A percentile compares a stretch with the other conserved stretches of the same genome.
These are phyloP conservation scores for Onychostoma macrolepis DNA, from an alignment of 2,113 vertebrate genomes.

Conservation along the genomic window DNA sequence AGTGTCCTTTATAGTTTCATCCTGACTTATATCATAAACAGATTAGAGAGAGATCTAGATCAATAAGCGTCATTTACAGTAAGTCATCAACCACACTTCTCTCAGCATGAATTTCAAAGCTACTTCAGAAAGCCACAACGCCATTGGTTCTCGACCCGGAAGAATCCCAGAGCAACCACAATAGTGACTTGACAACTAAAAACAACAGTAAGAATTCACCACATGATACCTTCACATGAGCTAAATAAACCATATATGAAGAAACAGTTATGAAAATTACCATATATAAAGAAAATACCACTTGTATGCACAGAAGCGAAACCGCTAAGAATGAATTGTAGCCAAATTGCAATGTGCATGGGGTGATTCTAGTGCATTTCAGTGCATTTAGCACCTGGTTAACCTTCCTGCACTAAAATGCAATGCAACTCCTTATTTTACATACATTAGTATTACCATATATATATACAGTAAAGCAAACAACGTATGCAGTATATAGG, in stretches of 20 bases:
- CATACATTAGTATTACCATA: not conserved
- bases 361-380: no score
- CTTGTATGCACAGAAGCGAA: not conserved
- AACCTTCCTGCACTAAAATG: not conserved
- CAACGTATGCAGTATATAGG: no score
- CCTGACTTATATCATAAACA: constrained; percentile 37
- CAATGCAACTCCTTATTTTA: no score
- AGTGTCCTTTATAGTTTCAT: constrained; percentile 34
- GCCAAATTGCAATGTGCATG: not conserved
- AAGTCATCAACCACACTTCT: constrained; percentile 53
- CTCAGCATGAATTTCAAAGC: constrained; percentile 54
- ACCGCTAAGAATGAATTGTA: not conserved
- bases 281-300: not conserved
- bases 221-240: not conserved
- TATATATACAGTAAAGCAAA: no score
- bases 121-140: constrained; percentile 45
- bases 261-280: not conserved
- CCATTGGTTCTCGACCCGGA: constrained; percentile 42
- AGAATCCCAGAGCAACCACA: constrained; percentile 46
- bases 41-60: constrained; percentile 30
- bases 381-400: no score
- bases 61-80: constrained; percentile 53
- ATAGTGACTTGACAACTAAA: constrained; percentile 36
- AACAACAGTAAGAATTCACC: constrained; percentile 12
- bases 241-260: not conserved